Percentiles rank a stretch among this genome's conserved stretches.
Evolutionary conservation across 2,797 vertebrate species (phyloP).

Genomic region (Aythya fuligula): DNA sequence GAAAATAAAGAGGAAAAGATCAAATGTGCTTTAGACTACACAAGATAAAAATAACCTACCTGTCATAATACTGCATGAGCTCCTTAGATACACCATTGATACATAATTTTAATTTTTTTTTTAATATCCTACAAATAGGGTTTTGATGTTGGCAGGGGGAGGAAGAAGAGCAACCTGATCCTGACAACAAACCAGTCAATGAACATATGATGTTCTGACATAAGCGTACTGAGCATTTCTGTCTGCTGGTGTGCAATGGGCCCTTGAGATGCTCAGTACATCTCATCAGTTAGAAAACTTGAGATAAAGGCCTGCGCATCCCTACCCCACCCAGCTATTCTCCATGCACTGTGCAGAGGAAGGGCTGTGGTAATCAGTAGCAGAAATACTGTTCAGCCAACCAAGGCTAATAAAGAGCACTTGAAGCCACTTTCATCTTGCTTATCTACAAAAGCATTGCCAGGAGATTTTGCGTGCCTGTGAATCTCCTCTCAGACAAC

Average conservation of each 20-base stretch:
- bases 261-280: neutral
- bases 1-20: neutral
- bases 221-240: neutral
- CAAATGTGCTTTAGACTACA: neutral
- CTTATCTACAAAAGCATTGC: neutral
- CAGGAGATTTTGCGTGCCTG: neutral
- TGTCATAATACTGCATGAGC: neutral
- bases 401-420: neutral
- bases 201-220: neutral
- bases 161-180: neutral
- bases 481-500: neutral
- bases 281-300: neutral
- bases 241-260: neutral
- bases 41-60: neutral
- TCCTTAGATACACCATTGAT: neutral
- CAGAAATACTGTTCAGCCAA: neutral
- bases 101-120: neutral
- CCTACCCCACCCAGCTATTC: neutral
- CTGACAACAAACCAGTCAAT: neutral
- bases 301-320: neutral
- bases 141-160: neutral
- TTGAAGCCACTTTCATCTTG: neutral
- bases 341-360: neutral
- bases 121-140: neutral
- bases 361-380: neutral